Percentiles rank a stretch among this genome's conserved stretches.
Conservation (phyloP, 1,140 invertebrate species). For the Brachionus asplanchnoidis region DNA sequence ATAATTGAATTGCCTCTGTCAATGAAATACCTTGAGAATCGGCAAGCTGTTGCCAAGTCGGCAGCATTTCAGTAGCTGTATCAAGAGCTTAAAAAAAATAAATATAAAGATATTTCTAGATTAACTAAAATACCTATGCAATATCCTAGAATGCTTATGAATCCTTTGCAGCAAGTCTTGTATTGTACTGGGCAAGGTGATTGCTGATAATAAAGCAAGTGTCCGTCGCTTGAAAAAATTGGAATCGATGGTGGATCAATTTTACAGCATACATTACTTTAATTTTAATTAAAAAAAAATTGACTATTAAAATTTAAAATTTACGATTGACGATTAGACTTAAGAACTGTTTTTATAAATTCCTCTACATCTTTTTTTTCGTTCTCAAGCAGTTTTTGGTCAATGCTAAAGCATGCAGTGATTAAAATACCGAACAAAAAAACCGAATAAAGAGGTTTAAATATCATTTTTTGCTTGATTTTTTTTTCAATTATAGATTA, state of each 20-base stretch:
- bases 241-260: conserved; percentile 36
- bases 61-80: neutral
- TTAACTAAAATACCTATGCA: conserved; percentile 20
- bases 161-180: conserved; percentile 34
- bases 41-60: conserved; percentile 10
- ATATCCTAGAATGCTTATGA: conserved; percentile 23
- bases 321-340: neutral
- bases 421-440: neutral
- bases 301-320: neutral
- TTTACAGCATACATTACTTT: conserved; percentile 27
- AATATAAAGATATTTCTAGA: neutral
- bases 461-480: neutral
- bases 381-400: neutral
- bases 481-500: neutral
- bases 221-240: conserved; percentile 21
- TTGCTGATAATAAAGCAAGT: conserved; percentile 23
- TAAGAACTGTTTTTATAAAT: neutral
- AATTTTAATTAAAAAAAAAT: neutral
- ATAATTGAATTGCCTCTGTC: neutral
- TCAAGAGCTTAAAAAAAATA: neutral
- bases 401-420: neutral
- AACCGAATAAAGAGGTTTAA: neutral
- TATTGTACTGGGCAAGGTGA: conserved; percentile 21
- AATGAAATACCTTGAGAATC: conserved; percentile 25
- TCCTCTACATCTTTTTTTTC: neutral